phyloP scores from a whole-genome alignment of 2,888 invertebrate species.

The Temnothorax unifasciatus region DNA sequence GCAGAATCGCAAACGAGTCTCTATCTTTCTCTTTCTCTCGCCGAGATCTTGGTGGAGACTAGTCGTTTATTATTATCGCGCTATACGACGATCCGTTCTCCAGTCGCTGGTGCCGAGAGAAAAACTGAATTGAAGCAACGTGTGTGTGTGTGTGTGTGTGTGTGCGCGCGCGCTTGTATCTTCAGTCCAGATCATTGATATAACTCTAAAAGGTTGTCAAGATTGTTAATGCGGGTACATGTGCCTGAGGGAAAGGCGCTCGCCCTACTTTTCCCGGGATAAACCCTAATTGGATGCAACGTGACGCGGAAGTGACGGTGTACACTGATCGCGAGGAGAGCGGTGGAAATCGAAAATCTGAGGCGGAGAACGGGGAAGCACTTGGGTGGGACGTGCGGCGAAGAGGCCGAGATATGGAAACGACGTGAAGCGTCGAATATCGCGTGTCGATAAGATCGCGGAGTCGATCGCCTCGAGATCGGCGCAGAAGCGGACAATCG shows the following conservation, averaged over 20 bases:
- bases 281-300: not conserved
- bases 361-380: not conserved
- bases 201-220: not conserved
- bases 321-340: not conserved
- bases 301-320: not conserved
- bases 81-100: not conserved
- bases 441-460: constrained; percentile 30
- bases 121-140: constrained; percentile 1
- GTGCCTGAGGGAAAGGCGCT: not conserved
- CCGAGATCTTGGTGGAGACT: not conserved
- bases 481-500: constrained; percentile 11
- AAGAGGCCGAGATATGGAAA: constrained; percentile 15
- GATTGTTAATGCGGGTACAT: not conserved
- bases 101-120: not conserved
- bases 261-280: not conserved
- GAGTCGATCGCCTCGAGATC: not conserved
- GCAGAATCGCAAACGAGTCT: constrained; percentile 41
- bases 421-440: constrained; percentile 15
- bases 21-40: not conserved
- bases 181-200: not conserved
- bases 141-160: too few relatives aligned
- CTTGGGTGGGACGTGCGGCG: not conserved
- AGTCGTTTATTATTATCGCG: constrained; percentile 14
- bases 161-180: not conserved
- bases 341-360: not conserved